Percentiles rank a stretch among this genome's conserved stretches.
These are phyloP conservation scores for Phenganax stokvisi DNA, from an alignment of 92 coral and sea anemone species.

Conservation along the genomic window DNA sequence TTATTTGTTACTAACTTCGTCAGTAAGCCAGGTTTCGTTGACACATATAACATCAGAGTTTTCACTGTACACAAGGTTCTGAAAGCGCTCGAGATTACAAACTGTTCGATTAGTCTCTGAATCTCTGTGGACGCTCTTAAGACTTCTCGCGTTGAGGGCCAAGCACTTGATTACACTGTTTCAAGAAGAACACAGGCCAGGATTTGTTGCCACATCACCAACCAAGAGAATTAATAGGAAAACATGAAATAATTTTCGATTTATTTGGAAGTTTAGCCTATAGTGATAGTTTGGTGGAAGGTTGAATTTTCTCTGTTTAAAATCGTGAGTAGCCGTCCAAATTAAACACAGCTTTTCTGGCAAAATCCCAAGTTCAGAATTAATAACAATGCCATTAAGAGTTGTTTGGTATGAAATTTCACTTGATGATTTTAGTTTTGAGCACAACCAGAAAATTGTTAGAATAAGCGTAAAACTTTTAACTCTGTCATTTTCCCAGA, in stretches of 20 bases:
- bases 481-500: too few species aligned
- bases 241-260: not conserved
- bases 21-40: not conserved
- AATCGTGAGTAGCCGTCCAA: not conserved
- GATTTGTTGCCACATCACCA: constrained; percentile 7
- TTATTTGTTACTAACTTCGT: not conserved
- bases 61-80: not conserved
- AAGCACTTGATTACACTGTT: not conserved
- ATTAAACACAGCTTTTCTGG: too few species aligned
- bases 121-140: constrained; percentile 7
- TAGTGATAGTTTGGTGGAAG: not conserved
- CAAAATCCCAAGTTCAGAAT: too few species aligned
- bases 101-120: not conserved
- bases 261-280: not conserved
- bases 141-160: not conserved
- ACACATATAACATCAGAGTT: constrained; percentile 12
- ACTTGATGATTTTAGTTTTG: too few species aligned
- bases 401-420: too few species aligned
- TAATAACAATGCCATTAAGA: too few species aligned
- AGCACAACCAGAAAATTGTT: too few species aligned
- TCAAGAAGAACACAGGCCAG: not conserved
- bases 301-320: not conserved
- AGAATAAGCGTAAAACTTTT: too few species aligned
- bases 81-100: not conserved
- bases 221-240: not conserved